Percentiles rank a stretch among this genome's conserved stretches.
phyloP scores from a whole-genome alignment of 2,797 vertebrate species.

The Myotis findleyi region DNA sequence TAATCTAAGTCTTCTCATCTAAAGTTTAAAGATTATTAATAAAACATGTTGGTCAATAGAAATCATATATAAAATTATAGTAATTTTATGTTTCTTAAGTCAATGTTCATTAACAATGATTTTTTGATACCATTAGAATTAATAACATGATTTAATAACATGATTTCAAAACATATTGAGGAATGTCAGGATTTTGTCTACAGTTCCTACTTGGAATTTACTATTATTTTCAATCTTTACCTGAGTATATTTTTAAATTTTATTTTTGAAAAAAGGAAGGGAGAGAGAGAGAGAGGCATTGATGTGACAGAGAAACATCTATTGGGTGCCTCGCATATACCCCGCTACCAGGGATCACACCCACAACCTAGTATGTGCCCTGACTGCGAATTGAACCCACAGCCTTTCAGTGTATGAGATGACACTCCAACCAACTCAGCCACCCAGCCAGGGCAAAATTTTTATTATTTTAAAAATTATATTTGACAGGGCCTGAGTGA shows the following conservation, averaged over 20 bases:
- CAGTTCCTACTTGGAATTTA: constrained; percentile 8
- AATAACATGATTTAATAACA: neutral
- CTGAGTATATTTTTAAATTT: neutral
- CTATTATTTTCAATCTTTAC: neutral
- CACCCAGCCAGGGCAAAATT: too few species aligned
- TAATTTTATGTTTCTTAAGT: neutral
- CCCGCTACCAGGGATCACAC: neutral
- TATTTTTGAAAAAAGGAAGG: neutral
- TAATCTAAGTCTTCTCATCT: constrained; percentile 27
- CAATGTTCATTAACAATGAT: constrained; percentile 8
- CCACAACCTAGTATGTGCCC: neutral
- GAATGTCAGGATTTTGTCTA: constrained; percentile 8
- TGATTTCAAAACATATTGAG: constrained; percentile 8
- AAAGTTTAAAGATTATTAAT: constrained; percentile 25
- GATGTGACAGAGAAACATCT: neutral
- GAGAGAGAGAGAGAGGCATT: too few species aligned
- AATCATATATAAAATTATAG: neutral
- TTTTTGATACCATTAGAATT: neutral
- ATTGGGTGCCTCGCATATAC: neutral
- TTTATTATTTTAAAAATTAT: constrained; percentile 28
- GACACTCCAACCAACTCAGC: too few species aligned
- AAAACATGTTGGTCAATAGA: neutral
- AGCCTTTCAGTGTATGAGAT: too few species aligned
- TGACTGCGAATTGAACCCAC: neutral
- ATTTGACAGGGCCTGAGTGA: neutral